Evolutionary conservation across 2,113 vertebrate species (phyloP), one percentile per base, ranked within the genome.

Genomic region (Corythoichthys haematopterus): DNA sequence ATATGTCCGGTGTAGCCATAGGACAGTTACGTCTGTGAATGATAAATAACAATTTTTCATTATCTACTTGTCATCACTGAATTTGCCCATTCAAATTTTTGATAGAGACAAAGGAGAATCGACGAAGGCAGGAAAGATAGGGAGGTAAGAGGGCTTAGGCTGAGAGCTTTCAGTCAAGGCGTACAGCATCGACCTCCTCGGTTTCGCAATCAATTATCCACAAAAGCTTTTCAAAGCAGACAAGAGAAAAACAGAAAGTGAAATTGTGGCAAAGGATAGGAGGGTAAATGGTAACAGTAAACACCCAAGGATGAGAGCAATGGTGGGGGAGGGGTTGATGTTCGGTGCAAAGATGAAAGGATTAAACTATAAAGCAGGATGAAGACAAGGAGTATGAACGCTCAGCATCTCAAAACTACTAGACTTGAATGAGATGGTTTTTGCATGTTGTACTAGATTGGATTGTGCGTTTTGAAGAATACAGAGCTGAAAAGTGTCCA

Each of bases 161-260:
- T 79, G 75, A 84, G 85, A 70, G 77, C 85, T 79, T 65, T 85
- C 80, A 80, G 81, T 87, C 77, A 73, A 80, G 77, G 82, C 87
- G 83, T 83, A 87, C 75, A 36, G 72, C 84, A 92, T 90, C 80
- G 89, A 91, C 91, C 81, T 80, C 71, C 82, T 84, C 80, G 79
- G 84, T 79, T 85, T 77, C 71, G 80, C 80, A 87, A 90, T 89
- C 88, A 89, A 91, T 90, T 89, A 88, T 80, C 88, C 84, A 88
- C 88, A 91, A 91, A 91, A 87, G 90, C 88, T 88, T 88, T 90
- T 87, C 81, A 68, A 83, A 80, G 64, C 79, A 85, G 85, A 85
- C 82, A 76, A 80, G 65, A 71, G 76, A 70, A 84, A 85, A 82
- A 78, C 81, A 81, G 71, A 80, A 78, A 78, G 69, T 66, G 75